Conservation (phyloP, 2,797 vertebrate species). For the Triplophysa yarkandensis region DNA sequence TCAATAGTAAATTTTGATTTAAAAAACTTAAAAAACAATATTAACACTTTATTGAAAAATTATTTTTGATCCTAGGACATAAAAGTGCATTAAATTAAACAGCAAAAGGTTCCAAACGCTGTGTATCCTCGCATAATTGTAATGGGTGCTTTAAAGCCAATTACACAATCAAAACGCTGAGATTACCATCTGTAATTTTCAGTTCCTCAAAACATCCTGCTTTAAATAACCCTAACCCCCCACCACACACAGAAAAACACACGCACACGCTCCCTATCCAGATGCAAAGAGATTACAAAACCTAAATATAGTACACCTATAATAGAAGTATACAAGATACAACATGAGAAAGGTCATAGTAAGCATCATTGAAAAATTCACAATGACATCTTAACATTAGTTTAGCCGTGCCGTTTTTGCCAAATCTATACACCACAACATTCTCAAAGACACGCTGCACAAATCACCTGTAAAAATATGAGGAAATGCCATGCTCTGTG, state of each 20-base stretch:
- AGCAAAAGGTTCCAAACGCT: constrained; percentile 5
- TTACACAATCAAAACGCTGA: constrained; percentile 23
- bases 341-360: not conserved
- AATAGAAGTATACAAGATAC: too few relatives aligned
- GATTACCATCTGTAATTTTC: constrained; percentile 26
- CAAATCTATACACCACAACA: not conserved
- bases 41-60: too few relatives aligned
- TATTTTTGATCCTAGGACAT: not conserved
- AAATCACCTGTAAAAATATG: constrained; percentile 19
- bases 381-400: not conserved
- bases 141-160: constrained; percentile 31
- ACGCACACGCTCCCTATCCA: constrained; percentile 3
- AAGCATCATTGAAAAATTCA: not conserved
- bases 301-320: too few relatives aligned
- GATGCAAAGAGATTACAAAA: not conserved
- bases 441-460: not conserved
- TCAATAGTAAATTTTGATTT: too few relatives aligned
- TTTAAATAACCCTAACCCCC: not conserved
- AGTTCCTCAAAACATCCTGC: constrained; percentile 40
- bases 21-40: too few relatives aligned
- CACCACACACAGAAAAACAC: not conserved
- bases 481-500: constrained; percentile 18
- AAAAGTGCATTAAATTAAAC: not conserved
- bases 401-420: not conserved
- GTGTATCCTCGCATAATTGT: constrained; percentile 23